Evolutionary conservation across 2,797 vertebrate genomes (phyloP), one percentile per base, ranked within the genome.

Genomic region (Phrynocephalus vlangalii): DNA sequence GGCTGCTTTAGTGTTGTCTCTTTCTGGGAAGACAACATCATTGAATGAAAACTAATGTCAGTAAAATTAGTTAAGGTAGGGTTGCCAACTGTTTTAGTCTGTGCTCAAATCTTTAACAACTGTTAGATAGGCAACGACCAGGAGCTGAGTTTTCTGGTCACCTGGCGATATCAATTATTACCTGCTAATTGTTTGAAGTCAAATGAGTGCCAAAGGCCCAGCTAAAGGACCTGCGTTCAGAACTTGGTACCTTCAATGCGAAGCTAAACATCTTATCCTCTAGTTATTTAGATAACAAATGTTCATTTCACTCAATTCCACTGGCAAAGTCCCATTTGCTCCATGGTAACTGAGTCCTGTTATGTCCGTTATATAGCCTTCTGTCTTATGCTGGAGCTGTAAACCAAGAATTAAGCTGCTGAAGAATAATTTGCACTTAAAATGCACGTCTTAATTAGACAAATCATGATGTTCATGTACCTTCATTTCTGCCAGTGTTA

Each of bases 221-320:
- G 52, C 26, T 33, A 79, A 72, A 72, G 48, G 1, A n/a, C 18
- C 15, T 2, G 18, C 6, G 38, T 28, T 79, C 48, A 56, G 5
- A 44, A 82, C 8, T 44, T 90, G 1, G 2, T 24, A 48, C 80
- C 83, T 73, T 79, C 50, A 84, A 24, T 22, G 5, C 30, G 20
- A 85, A 11, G n/a, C 80, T 24, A 67, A 78, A 81, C 87, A 2
- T 71, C 24, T 92, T 67, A 26, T 28, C 6, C 60, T n/a, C 89
- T 22, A 87, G n/a, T 6, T 60, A 66, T 81, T 3, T 38, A 77
- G 72, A 10, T 52, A 22, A 38, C 60, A 85, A 3, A 16, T 0
- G 0, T n/a, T 80, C 1, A 11, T 86, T 4, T 67, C 60, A 88
- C n/a, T n/a, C 85, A 91, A 63, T 50, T 0, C 0, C 0, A 82